Evolutionary conservation across 1,140 invertebrate species (phyloP).

Genomic region (Bombus pascuorum): DNA sequence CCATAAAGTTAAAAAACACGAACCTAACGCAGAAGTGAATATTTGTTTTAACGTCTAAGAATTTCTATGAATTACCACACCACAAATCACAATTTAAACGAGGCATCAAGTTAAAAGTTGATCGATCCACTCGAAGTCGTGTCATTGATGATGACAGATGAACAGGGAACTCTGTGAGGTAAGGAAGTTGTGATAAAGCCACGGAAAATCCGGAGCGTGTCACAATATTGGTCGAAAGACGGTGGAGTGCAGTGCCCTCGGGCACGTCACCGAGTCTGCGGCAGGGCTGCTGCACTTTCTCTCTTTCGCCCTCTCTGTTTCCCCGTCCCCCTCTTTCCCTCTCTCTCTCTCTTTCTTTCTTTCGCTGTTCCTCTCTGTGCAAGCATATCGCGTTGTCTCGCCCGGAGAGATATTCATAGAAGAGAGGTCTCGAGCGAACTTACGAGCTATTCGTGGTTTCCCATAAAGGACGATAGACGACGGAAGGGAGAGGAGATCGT

Average conservation of each 20-base stretch:
- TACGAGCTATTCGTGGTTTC: constrained; percentile 73
- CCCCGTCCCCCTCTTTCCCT: neutral
- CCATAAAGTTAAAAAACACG: neutral
- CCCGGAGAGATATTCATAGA: constrained; percentile 74
- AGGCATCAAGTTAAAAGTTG: no score
- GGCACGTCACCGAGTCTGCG: constrained; percentile 48
- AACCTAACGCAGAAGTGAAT: neutral
- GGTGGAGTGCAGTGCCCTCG: constrained; percentile 67
- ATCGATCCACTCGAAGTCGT: neutral
- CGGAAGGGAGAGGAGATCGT: neutral
- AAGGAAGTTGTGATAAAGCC: neutral
- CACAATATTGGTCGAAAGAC: constrained; percentile 44
- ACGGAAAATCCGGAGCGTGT: constrained; percentile 33
- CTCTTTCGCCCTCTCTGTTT: neutral
- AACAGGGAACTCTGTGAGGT: neutral
- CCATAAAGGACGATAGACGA: constrained; percentile 64
- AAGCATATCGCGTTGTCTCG: constrained; percentile 48
- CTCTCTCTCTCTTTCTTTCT: neutral
- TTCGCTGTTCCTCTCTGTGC: neutral
- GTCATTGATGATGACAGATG: neutral
- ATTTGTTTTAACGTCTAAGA: neutral
- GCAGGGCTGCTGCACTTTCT: constrained; percentile 16
- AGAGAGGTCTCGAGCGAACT: constrained; percentile 70
- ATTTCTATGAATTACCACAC: neutral
- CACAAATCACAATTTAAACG: neutral